Evolutionary conservation across 92 coral and sea anemone genomes (phyloP).

Genomic region (Actinostola sp.): DNA sequence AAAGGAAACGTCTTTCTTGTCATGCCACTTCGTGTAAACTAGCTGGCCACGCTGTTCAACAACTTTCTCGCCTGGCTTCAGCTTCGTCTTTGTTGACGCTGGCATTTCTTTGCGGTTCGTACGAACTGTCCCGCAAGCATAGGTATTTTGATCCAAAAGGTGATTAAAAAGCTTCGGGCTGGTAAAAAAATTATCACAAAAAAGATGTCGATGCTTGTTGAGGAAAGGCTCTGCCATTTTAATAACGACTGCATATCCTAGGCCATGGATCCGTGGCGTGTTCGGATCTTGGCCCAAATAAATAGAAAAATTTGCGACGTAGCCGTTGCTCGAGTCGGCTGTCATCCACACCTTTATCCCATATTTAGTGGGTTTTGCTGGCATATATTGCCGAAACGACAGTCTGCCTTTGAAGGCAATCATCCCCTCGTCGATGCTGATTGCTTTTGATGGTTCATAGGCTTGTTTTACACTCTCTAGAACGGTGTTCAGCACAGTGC

Average conservation of each 20-base stretch:
- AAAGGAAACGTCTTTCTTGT: conserved; percentile 54
- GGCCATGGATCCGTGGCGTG: conserved; percentile 49
- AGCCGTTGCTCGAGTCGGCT: conserved; percentile 56
- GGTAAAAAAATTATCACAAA: conserved; percentile 45
- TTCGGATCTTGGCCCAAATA: too few species aligned
- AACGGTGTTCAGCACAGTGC: conserved; percentile 17
- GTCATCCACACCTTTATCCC: conserved; percentile 48
- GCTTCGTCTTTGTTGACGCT: conserved; percentile 46
- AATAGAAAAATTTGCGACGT: conserved; percentile 24
- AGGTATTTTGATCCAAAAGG: conserved; percentile 40
- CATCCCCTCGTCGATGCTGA: conserved; percentile 46
- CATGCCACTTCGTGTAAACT: conserved; percentile 53
- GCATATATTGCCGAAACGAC: conserved; percentile 29
- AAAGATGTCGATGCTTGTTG: too few species aligned
- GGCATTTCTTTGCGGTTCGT: conserved; percentile 44
- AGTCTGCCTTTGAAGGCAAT: conserved; percentile 37
- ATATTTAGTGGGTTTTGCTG: conserved; percentile 38
- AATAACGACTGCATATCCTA: conserved; percentile 59
- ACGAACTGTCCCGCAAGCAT: conserved; percentile 51
- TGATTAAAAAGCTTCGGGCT: conserved; percentile 30
- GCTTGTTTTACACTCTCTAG: conserved; percentile 12
- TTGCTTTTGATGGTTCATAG: conserved; percentile 30
- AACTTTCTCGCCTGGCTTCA: too few species aligned
- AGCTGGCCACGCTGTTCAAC: too few species aligned
- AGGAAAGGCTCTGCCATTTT: conserved; percentile 51